Conservation (phyloP, 2,797 vertebrate species). For the Hoplostethus mediterraneus region DNA sequence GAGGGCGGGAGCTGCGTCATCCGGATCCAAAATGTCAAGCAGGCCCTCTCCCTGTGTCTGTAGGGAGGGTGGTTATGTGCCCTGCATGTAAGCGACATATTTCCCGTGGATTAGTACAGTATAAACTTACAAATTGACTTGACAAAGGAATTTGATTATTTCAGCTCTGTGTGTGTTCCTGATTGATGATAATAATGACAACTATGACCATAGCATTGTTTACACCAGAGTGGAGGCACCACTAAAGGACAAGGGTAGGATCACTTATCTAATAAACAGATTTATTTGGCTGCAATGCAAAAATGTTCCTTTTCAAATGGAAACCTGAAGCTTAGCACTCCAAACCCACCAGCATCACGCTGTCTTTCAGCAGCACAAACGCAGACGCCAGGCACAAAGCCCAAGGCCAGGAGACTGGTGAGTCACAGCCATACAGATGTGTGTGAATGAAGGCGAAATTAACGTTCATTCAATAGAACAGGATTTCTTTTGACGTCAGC, state of each 20-base stretch:
- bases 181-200: neutral
- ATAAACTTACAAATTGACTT: neutral
- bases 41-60: neutral
- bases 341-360: constrained; percentile 16
- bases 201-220: neutral
- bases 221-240: constrained; percentile 17
- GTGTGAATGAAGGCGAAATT: constrained; percentile 49
- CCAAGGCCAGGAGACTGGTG: constrained; percentile 66
- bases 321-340: neutral
- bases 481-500: constrained; percentile 62
- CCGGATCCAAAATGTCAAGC: neutral
- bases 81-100: neutral
- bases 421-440: constrained; percentile 60
- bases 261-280: constrained; percentile 33
- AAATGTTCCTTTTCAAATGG: neutral
- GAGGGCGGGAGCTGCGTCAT: neutral
- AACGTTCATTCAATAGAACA: constrained; percentile 29
- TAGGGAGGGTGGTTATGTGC: neutral
- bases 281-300: constrained; percentile 38
- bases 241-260: constrained; percentile 32
- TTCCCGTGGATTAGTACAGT: neutral
- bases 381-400: constrained; percentile 56
- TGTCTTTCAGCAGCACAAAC: constrained; percentile 42
- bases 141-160: neutral
- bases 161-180: constrained; percentile 15